Evolutionary conservation across 1,140 invertebrate genomes (phyloP), one percentile per base, ranked within the genome.

Genomic region (Laupala kohalensis): DNA sequence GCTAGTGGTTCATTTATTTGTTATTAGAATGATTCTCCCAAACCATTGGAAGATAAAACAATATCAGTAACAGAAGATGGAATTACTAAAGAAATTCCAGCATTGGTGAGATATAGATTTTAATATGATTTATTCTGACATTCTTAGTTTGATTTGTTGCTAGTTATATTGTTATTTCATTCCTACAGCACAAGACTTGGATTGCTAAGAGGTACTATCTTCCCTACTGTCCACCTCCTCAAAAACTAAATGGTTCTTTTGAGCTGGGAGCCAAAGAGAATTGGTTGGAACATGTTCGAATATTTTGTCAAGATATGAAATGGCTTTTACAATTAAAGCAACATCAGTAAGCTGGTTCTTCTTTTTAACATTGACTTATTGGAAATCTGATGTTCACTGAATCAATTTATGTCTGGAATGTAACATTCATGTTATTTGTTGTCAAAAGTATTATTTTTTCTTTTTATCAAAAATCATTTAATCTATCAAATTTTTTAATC

Each of bases 271-370:
- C 82, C n/a, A 82, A 80, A 74, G 83, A 87, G 74, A 79, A 80
- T 53, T 89, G 87, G 87, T 71, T 85, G 9, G 84, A 87, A 75
- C 74, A 83, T 68, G 77, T 84, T n/a, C 78, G 76, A 67, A 85
- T 83, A 72, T 82, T 87, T 23, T 80, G 78, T 28, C 78, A 84
- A 63, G 87, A 89, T 79, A 77, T 88, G 0, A 80, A 80, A 64
- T 86, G 83, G 83, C 74, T 89, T 26, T 77, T 87, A 0, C 76
- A 79, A 70, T 75, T 86, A 64, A 82, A 83, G 30, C 84, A 85
- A 77, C 77, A 83, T 72, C 83, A 78, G 84, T 85, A 77, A 74
- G 27, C 26, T 5, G 6, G 19, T 37, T 62, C n/a, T 69, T 28
- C 26, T n/a, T n/a, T n/a, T n/a, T n/a, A n/a, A n/a, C 68, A 23